Percentiles rank a stretch among this genome's conserved stretches.
phyloP scores from a whole-genome alignment of 2,113 vertebrate genomes.

The Paedocypris sp. region DNA sequence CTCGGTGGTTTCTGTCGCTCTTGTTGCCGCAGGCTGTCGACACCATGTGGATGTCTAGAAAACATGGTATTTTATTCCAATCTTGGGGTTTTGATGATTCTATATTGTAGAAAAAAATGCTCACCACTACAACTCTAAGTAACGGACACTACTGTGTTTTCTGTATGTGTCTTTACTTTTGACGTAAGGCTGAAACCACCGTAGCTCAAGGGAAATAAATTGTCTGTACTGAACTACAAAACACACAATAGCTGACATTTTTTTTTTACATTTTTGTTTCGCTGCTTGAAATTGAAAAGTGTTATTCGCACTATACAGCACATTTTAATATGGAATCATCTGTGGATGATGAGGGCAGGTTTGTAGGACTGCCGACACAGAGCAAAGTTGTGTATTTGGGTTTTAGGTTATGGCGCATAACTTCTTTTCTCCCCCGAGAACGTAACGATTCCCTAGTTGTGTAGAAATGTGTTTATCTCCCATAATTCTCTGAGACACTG shows the following conservation, averaged over 20 bases:
- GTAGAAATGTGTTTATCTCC: not conserved
- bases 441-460: not conserved
- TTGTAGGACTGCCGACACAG: not conserved
- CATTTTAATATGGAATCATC: conserved; percentile 3
- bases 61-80: not conserved
- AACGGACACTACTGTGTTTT: conserved; percentile 6
- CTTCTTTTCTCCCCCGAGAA: not conserved
- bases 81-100: conserved; percentile 4
- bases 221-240: conserved; percentile 1
- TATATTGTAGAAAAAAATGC: not conserved
- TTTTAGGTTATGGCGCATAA: not conserved
- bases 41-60: conserved; percentile 31
- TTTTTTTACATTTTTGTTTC: no score
- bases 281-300: conserved; percentile 19
- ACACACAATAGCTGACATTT: not conserved
- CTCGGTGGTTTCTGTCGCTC: conserved; percentile 24
- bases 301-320: not conserved
- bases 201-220: not conserved
- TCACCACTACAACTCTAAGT: conserved; percentile 10
- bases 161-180: not conserved
- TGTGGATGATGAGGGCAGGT: not conserved
- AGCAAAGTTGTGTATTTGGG: not conserved
- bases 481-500: not conserved
- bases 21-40: conserved; percentile 11
- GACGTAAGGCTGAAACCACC: conserved; percentile 12